Evolutionary conservation across 1,140 invertebrate species (phyloP), one percentile per base, ranked within the genome.

Genomic region (Leptopilina boulardi): DNA sequence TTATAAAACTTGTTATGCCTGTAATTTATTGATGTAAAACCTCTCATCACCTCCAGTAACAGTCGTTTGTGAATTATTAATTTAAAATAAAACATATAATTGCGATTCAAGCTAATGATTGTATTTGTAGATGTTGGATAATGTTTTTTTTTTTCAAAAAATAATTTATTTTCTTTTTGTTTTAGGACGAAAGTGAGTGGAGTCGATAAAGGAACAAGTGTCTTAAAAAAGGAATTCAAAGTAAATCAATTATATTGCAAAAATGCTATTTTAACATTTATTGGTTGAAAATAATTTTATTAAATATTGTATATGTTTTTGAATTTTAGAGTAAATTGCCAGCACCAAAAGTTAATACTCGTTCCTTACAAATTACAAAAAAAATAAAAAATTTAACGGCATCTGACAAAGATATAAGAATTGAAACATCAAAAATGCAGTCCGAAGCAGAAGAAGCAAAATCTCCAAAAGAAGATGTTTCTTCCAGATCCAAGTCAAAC

Each of bases 21-120:
- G 81, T 81, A 74, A 66, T 19, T 75, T 44, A 71, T 66, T 81
- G 76, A 42, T 71, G 66, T 78, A 78, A 18, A 84, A 82, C 82
- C 86, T 87, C 86, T 86, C 86, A 85, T 87, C 86, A 87, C 85
- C 85, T 85, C 86, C 84, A 80, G 81, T 26, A 83, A 76, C 81
- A 85, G 47, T 80, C 80, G 71, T 41, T 79, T 78, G 70, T 54
- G 74, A 78, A 73, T 51, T 78, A 71, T 77, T 72, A 44, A 23
- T 38, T 74, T 73, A 21, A 23, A 66, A 26, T 66, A 1, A 5
- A 4, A 47, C 54, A 21, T 71, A 77, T 78, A 51, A 21, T 56
- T 75, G 74, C 73, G 41, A 66, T 78, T 73, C 66, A 26, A 70
- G 5, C 51, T 8, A 11, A 42, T 42, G 9, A 42, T 6, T 34